Evolutionary conservation across 2,888 invertebrate genomes (phyloP), one percentile per base, ranked within the genome.

Genomic region (Macrosoma leucophasiata): DNA sequence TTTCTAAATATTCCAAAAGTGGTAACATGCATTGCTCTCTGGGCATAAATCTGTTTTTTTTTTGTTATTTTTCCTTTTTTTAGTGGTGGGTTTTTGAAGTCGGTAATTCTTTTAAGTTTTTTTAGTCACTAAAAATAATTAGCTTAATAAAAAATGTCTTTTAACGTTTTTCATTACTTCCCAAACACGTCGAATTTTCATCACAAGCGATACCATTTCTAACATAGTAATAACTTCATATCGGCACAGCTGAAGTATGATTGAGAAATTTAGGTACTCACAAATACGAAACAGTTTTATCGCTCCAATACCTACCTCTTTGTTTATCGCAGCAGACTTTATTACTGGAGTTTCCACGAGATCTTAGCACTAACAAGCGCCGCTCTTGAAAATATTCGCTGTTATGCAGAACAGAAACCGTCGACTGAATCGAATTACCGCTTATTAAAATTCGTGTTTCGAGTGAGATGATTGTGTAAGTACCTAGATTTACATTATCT

Each of bases 181-280:
- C n/a, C n/a, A n/a, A n/a, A n/a, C n/a, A n/a, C n/a, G n/a, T n/a
- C n/a, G n/a, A n/a, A n/a, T n/a, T n/a, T n/a, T n/a, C n/a, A n/a
- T n/a, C n/a, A n/a, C n/a, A n/a, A n/a, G n/a, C n/a, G n/a, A n/a
- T n/a, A n/a, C 40, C 56, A 52, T 55, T 55, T 51, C 47, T 49
- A 57, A 64, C 64, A 52, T 46, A 52, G 59, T 62, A 62, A 69
- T 68, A 66, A 63, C 58, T 58, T 43, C 24, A 50, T 64, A 73
- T 67, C 64, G 57, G 53, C 53, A 41, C 43, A 44, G 41, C 43
- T 52, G 55, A 62, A 65, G 62, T 64, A 66, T 65, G 63, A 74
- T 74, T 74, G 69, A 58, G 56, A 69, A 72, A 70, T 76, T 53
- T 48, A 51, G 50, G 62, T 62, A 66, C 62, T 69, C 51, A 51